phyloP scores from a whole-genome alignment of 2,888 invertebrate genomes.

The Drosophila tripunctata region DNA sequence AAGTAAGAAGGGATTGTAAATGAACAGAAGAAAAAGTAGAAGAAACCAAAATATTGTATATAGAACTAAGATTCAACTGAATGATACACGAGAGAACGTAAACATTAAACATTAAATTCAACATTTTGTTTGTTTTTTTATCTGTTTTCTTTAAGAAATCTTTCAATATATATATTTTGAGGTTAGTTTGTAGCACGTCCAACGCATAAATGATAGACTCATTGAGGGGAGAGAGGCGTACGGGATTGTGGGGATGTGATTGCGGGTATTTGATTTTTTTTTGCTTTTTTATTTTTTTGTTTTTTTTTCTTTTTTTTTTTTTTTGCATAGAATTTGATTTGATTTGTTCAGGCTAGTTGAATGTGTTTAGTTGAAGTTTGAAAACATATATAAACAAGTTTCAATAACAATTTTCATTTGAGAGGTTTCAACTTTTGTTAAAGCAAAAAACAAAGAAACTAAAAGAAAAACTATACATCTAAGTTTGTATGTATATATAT shows the following conservation, averaged over 20 bases:
- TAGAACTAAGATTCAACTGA: conserved; percentile 24
- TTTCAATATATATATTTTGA: conserved; percentile 49
- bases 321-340: conserved; percentile 45
- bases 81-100: conserved; percentile 39
- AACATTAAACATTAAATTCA: conserved; percentile 49
- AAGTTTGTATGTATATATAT: conserved; percentile 39
- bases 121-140: conserved; percentile 68
- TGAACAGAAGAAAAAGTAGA: conserved; percentile 25
- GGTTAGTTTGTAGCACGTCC: conserved; percentile 53
- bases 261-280: conserved; percentile 59
- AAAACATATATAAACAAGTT: conserved; percentile 68
- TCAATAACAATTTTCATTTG: conserved; percentile 67
- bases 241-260: conserved; percentile 83
- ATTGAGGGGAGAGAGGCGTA: conserved; percentile 84
- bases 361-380: conserved; percentile 77
- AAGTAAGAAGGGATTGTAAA: conserved; percentile 32
- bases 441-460: conserved; percentile 56
- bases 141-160: conserved; percentile 48
- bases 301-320: conserved; percentile 43
- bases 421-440: conserved; percentile 53
- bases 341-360: conserved; percentile 76
- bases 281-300: conserved; percentile 36
- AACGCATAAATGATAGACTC: conserved; percentile 84
- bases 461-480: conserved; percentile 31
- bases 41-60: neutral